Conservation (phyloP, 1,140 invertebrate genomes). For the Penaeus vannamei region DNA sequence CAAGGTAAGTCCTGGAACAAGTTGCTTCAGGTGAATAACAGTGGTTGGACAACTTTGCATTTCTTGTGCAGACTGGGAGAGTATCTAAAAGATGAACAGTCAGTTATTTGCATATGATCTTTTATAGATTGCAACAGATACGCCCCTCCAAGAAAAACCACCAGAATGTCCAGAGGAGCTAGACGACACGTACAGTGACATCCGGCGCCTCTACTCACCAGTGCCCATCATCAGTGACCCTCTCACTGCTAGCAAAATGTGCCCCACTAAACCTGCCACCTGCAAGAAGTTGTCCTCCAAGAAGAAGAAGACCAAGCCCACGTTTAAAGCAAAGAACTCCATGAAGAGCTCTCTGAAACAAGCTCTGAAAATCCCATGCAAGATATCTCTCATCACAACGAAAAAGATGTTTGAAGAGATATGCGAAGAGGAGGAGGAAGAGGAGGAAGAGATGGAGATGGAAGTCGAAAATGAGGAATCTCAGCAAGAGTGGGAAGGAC, state of each 20-base stretch:
- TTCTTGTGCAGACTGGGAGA: too few species aligned
- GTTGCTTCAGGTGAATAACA: too few species aligned
- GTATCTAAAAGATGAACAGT: too few species aligned
- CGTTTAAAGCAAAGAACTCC: slow-evolving; percentile 45
- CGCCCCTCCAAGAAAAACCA: background rate
- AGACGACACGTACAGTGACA: slow-evolving; percentile 45
- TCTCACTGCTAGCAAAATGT: background rate
- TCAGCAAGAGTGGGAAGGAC: slow-evolving; percentile 17
- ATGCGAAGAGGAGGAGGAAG: slow-evolving; percentile 28
- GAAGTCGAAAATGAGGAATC: slow-evolving; percentile 31
- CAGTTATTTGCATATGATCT: too few species aligned
- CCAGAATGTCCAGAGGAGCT: slow-evolving; percentile 21
- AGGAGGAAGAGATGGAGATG: background rate
- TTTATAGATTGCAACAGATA: background rate
- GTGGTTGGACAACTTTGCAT: too few species aligned
- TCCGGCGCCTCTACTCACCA: slow-evolving; percentile 49
- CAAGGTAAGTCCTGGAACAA: slow-evolving; percentile 16
- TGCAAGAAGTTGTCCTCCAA: slow-evolving; percentile 36
- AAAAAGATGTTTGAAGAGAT: slow-evolving; percentile 58
- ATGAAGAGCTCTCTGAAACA: slow-evolving; percentile 52
- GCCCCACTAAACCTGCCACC: background rate
- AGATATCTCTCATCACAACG: slow-evolving; percentile 55
- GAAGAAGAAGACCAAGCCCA: slow-evolving; percentile 47
- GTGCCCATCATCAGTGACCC: background rate
- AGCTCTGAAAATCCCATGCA: slow-evolving; percentile 53